These are phyloP conservation scores for Phaethornis superciliosus DNA, from an alignment of 2,113 vertebrate genomes.

Conservation along the genomic window DNA sequence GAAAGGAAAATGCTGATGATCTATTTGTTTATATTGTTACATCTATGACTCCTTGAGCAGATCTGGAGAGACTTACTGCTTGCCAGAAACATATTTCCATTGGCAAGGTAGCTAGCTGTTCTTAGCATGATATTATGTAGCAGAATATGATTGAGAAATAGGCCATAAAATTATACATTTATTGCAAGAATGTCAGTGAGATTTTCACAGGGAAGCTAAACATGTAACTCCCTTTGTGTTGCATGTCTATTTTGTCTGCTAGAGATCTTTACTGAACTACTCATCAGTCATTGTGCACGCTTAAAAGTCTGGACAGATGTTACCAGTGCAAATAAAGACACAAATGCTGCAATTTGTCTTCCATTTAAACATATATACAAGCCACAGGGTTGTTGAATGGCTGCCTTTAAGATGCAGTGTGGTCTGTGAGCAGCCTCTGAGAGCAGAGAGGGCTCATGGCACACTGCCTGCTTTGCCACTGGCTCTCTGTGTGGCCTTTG, in stretches of 20 bases:
- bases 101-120: slow-evolving; percentile 63
- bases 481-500: slow-evolving; percentile 31
- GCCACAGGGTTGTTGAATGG: background rate
- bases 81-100: slow-evolving; percentile 73
- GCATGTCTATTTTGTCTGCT: background rate
- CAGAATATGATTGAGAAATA: slow-evolving; percentile 62
- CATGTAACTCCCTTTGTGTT: background rate
- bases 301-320: slow-evolving; percentile 12
- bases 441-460: background rate
- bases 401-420: background rate
- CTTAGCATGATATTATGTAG: slow-evolving; percentile 58
- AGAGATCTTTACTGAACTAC: background rate
- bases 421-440: background rate
- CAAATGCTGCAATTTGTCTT: slow-evolving; percentile 13
- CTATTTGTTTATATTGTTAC: slow-evolving; percentile 72
- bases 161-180: slow-evolving; percentile 57
- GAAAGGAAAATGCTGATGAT: slow-evolving; percentile 63
- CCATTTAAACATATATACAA: background rate
- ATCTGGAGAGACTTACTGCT: slow-evolving; percentile 44
- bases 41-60: slow-evolving; percentile 62
- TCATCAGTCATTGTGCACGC: background rate
- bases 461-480: background rate
- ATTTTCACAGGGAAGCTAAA: slow-evolving; percentile 23
- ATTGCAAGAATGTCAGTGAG: slow-evolving; percentile 15
- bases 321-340: slow-evolving; percentile 12